Percentiles rank a stretch among this genome's conserved stretches.
phyloP scores from a whole-genome alignment of 2,113 vertebrate genomes.

The Neoarius graeffei region DNA sequence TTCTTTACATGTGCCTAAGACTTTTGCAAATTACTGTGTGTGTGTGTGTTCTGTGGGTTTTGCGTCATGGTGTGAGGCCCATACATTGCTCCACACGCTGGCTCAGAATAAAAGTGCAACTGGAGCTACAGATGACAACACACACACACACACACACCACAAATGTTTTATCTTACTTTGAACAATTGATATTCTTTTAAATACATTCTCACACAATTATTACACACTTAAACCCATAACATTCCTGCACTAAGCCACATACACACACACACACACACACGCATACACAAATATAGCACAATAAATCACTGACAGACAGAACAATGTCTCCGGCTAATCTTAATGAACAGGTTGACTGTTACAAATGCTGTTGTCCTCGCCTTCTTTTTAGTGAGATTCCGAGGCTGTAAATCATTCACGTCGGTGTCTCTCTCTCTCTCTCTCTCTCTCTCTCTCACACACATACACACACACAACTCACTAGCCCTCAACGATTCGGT shows the following conservation, averaged over 20 bases:
- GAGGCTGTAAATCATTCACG: conserved; percentile 44
- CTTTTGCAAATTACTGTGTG: background rate
- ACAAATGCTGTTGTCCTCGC: conserved; percentile 32
- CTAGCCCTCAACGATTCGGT: conserved; percentile 17
- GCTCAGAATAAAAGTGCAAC: conserved; percentile 34
- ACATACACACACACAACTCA: background rate
- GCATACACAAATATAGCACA: conserved; percentile 2
- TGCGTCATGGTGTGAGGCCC: conserved; percentile 31
- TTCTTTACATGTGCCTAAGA: too few relatives aligned
- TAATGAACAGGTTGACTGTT: conserved; percentile 43
- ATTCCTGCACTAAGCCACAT: background rate
- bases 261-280: conserved; percentile 18
- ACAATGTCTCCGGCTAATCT: conserved; percentile 32
- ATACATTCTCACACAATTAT: conserved; percentile 49
- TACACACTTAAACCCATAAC: background rate
- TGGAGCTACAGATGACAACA: conserved; percentile 15
- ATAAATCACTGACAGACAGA: conserved; percentile 36
- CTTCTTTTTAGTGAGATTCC: conserved; percentile 9
- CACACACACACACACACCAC: conserved; percentile 10
- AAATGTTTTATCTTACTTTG: background rate
- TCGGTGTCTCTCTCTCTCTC: background rate
- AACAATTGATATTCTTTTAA: conserved; percentile 22
- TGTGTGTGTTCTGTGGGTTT: background rate
- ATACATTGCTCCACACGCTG: conserved; percentile 6
- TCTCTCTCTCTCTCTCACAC: background rate